A percentile compares a stretch with the other conserved stretches of the same genome.
phyloP scores from a whole-genome alignment of 2,113 vertebrate species.

The Fregata magnificens region DNA sequence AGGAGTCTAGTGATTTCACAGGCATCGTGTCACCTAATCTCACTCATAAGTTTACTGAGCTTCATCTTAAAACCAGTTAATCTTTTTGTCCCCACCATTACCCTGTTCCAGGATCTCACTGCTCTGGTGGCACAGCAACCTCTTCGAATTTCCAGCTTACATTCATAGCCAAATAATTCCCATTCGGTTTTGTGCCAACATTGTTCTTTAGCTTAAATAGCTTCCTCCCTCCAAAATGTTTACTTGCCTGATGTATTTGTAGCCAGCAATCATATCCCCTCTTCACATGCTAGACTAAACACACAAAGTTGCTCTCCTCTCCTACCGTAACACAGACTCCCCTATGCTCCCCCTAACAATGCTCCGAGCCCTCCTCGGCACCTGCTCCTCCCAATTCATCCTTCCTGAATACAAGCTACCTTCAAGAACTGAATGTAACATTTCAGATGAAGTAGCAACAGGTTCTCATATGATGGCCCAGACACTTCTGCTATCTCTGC shows the following conservation, averaged over 20 bases:
- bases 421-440: neutral
- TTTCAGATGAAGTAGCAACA: neutral
- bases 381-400: neutral
- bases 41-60: neutral
- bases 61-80: neutral
- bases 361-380: neutral
- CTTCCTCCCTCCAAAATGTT: neutral
- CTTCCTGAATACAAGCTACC: neutral
- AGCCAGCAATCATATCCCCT: neutral
- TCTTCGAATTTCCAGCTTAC: neutral
- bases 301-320: neutral
- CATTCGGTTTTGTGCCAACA: neutral
- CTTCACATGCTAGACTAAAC: conserved; percentile 10
- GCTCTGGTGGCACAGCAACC: neutral
- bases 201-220: neutral
- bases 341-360: neutral
- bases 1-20: neutral
- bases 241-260: neutral
- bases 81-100: neutral
- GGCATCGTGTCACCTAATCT: neutral
- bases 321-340: neutral
- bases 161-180: neutral
- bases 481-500: neutral
- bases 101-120: neutral
- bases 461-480: neutral